Conservation (phyloP, 2,888 invertebrate genomes). For the Cosmia trapezina region DNA sequence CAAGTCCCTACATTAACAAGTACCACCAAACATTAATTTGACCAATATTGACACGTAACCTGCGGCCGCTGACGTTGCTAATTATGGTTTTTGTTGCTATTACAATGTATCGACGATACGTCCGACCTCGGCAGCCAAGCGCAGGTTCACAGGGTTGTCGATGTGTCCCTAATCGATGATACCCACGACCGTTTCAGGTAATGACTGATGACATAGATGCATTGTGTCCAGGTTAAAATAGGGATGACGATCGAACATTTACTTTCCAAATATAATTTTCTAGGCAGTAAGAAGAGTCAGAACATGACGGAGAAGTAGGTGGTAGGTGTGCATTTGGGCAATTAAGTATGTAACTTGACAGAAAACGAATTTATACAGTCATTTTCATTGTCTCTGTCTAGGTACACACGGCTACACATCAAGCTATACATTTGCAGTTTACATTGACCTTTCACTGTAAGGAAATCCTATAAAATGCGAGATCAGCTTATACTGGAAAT, state of each 20-base stretch:
- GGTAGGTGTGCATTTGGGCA: too few species aligned
- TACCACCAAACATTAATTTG: slow-evolving; percentile 23
- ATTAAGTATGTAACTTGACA: too few species aligned
- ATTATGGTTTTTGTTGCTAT: slow-evolving; percentile 55
- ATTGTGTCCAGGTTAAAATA: slow-evolving; percentile 5
- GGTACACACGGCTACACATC: too few species aligned
- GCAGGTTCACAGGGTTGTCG: slow-evolving; percentile 50
- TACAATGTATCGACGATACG: slow-evolving; percentile 40
- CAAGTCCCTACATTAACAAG: slow-evolving; percentile 16
- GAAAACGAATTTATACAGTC: too few species aligned
- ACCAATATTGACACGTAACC: slow-evolving; percentile 61
- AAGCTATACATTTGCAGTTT: too few species aligned
- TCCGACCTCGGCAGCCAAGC: slow-evolving; percentile 36
- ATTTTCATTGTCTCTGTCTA: too few species aligned
- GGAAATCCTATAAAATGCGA: too few species aligned
- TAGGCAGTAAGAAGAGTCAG: background rate
- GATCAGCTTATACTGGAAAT: too few species aligned
- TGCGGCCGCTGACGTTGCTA: slow-evolving; percentile 50
- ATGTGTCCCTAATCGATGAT: slow-evolving; percentile 49
- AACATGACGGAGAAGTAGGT: background rate
- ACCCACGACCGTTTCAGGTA: background rate
- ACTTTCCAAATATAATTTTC: background rate
- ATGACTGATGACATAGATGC: slow-evolving; percentile 8
- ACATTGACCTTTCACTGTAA: too few species aligned
- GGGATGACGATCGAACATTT: slow-evolving; percentile 5